Base-by-base conservation (phyloP, 2,797 vertebrate species). In the Liparis tanakae region DNA sequence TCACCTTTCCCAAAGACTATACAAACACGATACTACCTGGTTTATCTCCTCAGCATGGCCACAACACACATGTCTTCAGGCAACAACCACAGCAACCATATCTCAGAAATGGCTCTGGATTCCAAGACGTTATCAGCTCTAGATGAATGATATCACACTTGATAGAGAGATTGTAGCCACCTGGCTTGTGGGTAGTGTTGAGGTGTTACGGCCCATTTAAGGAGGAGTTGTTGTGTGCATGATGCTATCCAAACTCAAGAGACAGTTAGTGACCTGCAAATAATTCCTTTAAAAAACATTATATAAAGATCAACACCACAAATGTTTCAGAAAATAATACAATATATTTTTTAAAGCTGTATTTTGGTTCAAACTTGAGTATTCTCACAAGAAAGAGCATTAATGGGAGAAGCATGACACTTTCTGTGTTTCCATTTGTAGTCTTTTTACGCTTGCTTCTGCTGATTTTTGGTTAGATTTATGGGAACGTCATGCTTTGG, bases 121-220 rank as follows among this genome's bases (percentile, higher is more conserved):
- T 82, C 60, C 58, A 39, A 70, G 75, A 79, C 81, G 50, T 85
- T 85, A 90, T 93, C 87, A 53, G 56, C 71, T 61, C 18, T 14
- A 84, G 90, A 90, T 91, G 83, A 80, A 74, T 14, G 90, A 91
- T 90, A 86, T 85, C 74, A 74, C 71, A 74, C 82, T 83, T 79
- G 78, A 79, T 61, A 37, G 78, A 72, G 62, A 80, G 86, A 92
- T 88, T 80, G 77, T 60, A 67, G 76, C 72, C 4, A 50, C 71
- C 77, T 73, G 73, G 77, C n/a, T 74, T 69, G 46, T 56, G 65
- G 57, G 67, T 80, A 53, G 74, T 80, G 74, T 83, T 55, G 67
- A 78, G 71, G 73, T 74, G 80, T 76, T 62, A 48, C 36, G 54
- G 73, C 20, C 58, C 30, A 8, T 80, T 73, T 68, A 60, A 60